Evolutionary conservation across 30 jellyfish, hydroid and myxozoan genomes (phyloP).

Genomic region (Chrysaora quinquecirrha): DNA sequence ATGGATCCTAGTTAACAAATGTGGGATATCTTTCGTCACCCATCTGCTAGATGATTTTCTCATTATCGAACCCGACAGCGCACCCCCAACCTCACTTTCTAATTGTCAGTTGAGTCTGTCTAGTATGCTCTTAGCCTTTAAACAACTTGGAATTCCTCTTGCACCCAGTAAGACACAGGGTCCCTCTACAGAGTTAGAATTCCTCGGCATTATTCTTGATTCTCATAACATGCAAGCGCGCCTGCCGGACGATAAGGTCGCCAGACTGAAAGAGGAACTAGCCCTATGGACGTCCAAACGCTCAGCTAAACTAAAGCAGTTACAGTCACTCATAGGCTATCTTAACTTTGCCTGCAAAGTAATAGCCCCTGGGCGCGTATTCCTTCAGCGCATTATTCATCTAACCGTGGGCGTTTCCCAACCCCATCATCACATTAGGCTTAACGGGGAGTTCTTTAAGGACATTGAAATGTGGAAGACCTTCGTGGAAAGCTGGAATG

Average conservation of each 20-base stretch:
- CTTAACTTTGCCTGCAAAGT: neutral
- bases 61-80: no score
- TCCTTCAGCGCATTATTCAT: neutral
- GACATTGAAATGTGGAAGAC: neutral
- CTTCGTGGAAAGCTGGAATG: no score
- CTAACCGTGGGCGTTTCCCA: neutral
- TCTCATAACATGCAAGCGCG: neutral
- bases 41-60: no score
- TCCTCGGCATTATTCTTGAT: neutral
- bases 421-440: neutral
- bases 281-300: neutral
- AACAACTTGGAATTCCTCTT: no score
- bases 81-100: no score
- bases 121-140: no score
- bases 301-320: neutral
- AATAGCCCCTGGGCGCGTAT: neutral
- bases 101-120: no score
- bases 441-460: neutral
- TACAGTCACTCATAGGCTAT: neutral
- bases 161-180: neutral
- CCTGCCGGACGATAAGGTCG: neutral
- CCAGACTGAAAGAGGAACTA: neutral
- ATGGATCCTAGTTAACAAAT: no score
- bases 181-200: neutral
- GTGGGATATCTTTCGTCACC: no score